Conservation (phyloP, 1,140 invertebrate genomes). For the Leguminivora glycinivorella region DNA sequence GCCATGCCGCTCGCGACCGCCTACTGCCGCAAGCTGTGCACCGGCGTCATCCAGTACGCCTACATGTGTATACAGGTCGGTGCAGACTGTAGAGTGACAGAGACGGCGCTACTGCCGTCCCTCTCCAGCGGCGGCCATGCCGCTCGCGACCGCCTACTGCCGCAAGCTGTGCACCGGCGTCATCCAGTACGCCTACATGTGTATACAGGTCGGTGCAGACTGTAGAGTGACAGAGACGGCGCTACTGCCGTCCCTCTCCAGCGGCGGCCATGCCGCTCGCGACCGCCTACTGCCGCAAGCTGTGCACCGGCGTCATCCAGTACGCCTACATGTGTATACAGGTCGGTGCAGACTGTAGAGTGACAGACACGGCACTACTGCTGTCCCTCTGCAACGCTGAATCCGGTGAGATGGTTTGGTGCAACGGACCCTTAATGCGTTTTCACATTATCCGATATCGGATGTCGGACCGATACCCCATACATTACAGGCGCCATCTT, state of each 20-base stretch:
- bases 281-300: slow-evolving; percentile 96
- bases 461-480: too few relatives aligned
- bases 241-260: too few relatives aligned
- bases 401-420: too few relatives aligned
- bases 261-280: slow-evolving; percentile 95
- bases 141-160: slow-evolving; percentile 96
- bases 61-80: slow-evolving; percentile 95
- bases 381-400: too few relatives aligned
- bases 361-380: too few relatives aligned
- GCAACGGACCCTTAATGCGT: too few relatives aligned
- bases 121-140: slow-evolving; percentile 94
- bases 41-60: slow-evolving; percentile 98
- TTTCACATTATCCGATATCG: too few relatives aligned
- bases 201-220: slow-evolving; percentile 89
- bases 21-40: slow-evolving; percentile 97
- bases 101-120: too few relatives aligned
- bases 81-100: too few relatives aligned
- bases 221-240: too few relatives aligned
- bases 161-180: slow-evolving; percentile 97
- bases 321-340: slow-evolving; percentile 99
- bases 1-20: slow-evolving; percentile 95
- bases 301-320: slow-evolving; percentile 98
- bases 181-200: slow-evolving; percentile 99
- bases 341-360: too few relatives aligned
- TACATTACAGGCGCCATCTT: too few relatives aligned